These are phyloP conservation scores for Stenoptilia bipunctidactyla DNA, from an alignment of 2,888 invertebrate genomes.

Conservation along the genomic window DNA sequence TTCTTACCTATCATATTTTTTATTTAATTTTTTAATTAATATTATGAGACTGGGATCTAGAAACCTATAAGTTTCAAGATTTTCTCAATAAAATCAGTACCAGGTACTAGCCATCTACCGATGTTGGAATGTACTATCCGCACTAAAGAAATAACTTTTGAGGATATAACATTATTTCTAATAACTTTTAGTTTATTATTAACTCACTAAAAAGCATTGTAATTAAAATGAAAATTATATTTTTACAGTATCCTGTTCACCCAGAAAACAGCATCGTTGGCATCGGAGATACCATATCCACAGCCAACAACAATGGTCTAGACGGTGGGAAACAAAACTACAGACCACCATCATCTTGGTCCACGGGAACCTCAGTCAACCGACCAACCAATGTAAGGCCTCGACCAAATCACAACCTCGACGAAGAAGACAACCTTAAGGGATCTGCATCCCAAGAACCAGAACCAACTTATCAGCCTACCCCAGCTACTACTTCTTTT, in stretches of 20 bases:
- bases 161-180: no score
- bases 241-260: conserved; percentile 47
- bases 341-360: conserved; percentile 68
- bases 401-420: background rate
- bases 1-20: no score
- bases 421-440: conserved; percentile 21
- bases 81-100: no score
- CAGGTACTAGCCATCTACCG: no score
- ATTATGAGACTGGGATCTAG: no score
- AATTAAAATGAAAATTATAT: no score
- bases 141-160: no score
- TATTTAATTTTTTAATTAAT: no score
- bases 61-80: no score
- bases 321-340: conserved; percentile 58
- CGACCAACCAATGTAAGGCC: conserved; percentile 2
- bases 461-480: conserved; percentile 30
- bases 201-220: background rate
- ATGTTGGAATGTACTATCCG: no score
- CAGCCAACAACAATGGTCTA: conserved; percentile 42
- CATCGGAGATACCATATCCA: conserved; percentile 48
- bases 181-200: background rate
- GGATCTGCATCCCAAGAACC: conserved; percentile 36
- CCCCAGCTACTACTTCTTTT: conserved; percentile 13
- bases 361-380: conserved; percentile 39
- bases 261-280: conserved; percentile 54